Evolutionary conservation across 2,113 vertebrate species (phyloP), one percentile per base, ranked within the genome.

Genomic region (Propithecus coquereli): DNA sequence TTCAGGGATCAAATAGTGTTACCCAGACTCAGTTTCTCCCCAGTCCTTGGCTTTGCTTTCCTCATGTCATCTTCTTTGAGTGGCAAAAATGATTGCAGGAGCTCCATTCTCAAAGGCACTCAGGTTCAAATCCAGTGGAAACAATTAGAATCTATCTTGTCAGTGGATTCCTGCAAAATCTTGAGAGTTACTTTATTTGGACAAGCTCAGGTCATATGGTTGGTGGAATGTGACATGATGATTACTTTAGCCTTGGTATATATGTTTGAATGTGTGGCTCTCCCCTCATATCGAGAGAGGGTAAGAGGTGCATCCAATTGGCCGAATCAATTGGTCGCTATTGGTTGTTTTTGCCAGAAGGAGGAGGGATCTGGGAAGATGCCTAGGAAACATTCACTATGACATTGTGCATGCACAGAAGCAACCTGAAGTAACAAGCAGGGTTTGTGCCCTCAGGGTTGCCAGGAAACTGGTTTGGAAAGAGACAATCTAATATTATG

Each of bases 301-400:
- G 1, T 45, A 61, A 63, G 13, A 14, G 16, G 1, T 47, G 0
- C 7, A 34, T 63, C 32, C n/a, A 27, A 7, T 23, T n/a, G n/a
- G 2, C 7, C 63, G 14, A 50, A 54, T 10, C 52, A 25, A 20
- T 16, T 71, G 59, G 8, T 47, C 43, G 34, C 8, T 5, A 3
- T 43, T 8, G 9, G 2, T 63, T 37, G 20, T n/a, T 63, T 17
- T 68, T 76, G 12, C 37, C 63, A 87, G 40, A 63, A 59, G 30
- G 17, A 54, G 0, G 23, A 70, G 2, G 30, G 12, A 66, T 70
- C 18, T 52, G 37, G 52, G 54, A 25, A 77, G 34, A 50, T 16
- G 20, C 32, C 32, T 3, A 20, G 9, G 8, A 50, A 59, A 23
- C 40, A 45, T 4, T 18, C 23, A 34, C 2, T 25, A 2, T 50